These are phyloP conservation scores for Scomber scombrus DNA, from an alignment of 2,113 vertebrate species.

Conservation along the genomic window DNA sequence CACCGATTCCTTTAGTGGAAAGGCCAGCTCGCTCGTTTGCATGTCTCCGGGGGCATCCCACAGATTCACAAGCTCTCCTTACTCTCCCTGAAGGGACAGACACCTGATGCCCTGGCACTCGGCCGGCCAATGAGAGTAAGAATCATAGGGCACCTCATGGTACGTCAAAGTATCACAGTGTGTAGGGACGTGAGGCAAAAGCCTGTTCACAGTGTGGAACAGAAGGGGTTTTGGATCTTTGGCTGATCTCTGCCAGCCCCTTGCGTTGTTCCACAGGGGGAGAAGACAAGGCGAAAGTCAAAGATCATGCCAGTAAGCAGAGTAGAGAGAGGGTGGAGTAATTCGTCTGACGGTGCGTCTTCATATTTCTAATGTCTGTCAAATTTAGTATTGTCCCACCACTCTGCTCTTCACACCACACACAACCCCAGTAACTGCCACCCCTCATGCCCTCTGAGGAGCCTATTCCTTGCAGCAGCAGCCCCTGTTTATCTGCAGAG, in stretches of 20 bases:
- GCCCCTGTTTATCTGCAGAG: slow-evolving; percentile 92
- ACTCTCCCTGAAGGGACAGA: slow-evolving; percentile 60
- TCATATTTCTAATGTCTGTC: slow-evolving; percentile 49
- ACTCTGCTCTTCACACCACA: slow-evolving; percentile 68
- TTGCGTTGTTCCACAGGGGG: slow-evolving; percentile 57
- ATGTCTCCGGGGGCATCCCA: slow-evolving; percentile 23
- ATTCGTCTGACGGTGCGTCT: slow-evolving; percentile 51
- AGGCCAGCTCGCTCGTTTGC: slow-evolving; percentile 42
- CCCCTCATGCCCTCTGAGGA: slow-evolving; percentile 34
- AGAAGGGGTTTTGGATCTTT: slow-evolving; percentile 56
- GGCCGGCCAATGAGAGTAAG: slow-evolving; percentile 68
- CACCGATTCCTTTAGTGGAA: slow-evolving; percentile 3
- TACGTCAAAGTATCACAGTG: slow-evolving; percentile 88
- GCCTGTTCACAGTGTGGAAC: slow-evolving; percentile 74
- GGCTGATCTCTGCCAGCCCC: slow-evolving; percentile 66
- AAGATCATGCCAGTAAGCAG: slow-evolving; percentile 65
- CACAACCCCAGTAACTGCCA: slow-evolving; percentile 53
- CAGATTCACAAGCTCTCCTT: slow-evolving; percentile 23
- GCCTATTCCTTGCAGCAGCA: slow-evolving; percentile 34
- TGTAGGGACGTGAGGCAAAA: slow-evolving; percentile 82
- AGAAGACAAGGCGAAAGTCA: slow-evolving; percentile 69
- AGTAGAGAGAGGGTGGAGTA: slow-evolving; percentile 68
- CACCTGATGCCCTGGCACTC: slow-evolving; percentile 41
- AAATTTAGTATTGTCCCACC: slow-evolving; percentile 48
- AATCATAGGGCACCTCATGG: slow-evolving; percentile 83